Evolutionary conservation across 2,113 vertebrate species (phyloP), one percentile per base, ranked within the genome.

Genomic region (Myxocyprinus asiaticus): DNA sequence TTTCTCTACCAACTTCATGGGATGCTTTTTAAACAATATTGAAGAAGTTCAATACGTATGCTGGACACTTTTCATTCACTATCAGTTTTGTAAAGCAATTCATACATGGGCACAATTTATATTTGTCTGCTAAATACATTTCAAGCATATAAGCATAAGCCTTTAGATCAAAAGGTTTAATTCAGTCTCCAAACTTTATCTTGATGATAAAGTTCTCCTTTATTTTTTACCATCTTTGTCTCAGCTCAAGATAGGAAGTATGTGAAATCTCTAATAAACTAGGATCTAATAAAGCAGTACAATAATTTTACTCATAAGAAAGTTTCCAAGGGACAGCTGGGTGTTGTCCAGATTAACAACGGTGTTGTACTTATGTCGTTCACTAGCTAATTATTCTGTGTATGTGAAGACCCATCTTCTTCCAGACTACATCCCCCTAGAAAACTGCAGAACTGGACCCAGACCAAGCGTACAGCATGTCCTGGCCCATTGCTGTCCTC

Each of bases 311-410:
- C n/a, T n/a, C 56, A 11, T 56, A 22, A 73, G 56, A 17, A 72
- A 53, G 59, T 14, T n/a, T 14, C 61, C 70, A 72, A 55, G 58
- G 70, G 55, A 45, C 70, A 59, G 55, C 43, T 59, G 53, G 70
- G 59, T 72, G 55, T 72, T 55, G 17, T 72, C 43, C 22, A 33
- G 22, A 33, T 59, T 51, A 10, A 9, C 10, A 8, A 1, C 50
- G 8, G 5, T 33, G 22, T 33, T 33, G 22, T 15, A 15, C 55
- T 7, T 56, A 14, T 72, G 69, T 47, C 69, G 58, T 61, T 61
- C 17, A 61, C 56, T 9, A 22, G 12, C 71, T 33, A 22, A 74
- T 62, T 62, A 74, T 48, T 48, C 48, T 58, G 22, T 33, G 22
- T 14, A 56, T 61, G 43, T 70, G 33, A 33, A 55, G 51, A 33